A percentile compares a stretch with the other conserved stretches of the same genome.
Evolutionary conservation across 2,888 invertebrate species (phyloP).

Genomic region (Euspilapteryx auroguttella): DNA sequence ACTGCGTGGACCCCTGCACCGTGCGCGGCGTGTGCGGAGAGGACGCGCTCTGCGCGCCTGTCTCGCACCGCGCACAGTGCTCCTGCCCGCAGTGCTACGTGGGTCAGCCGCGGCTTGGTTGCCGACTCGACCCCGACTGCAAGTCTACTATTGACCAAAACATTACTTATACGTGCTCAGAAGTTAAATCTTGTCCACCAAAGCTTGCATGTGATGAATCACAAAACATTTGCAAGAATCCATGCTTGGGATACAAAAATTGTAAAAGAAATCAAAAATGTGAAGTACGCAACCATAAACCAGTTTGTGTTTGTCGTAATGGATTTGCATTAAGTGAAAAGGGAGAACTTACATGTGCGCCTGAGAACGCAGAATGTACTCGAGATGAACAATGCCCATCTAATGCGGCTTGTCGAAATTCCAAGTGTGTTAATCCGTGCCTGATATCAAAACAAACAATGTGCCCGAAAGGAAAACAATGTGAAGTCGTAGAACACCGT

Average conservation of each 20-base stretch:
- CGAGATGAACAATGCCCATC: constrained; percentile 83
- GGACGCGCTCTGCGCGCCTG: constrained; percentile 85
- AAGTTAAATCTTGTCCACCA: constrained; percentile 72
- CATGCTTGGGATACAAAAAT: constrained; percentile 70
- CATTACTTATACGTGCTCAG: constrained; percentile 65
- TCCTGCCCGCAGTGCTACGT: constrained; percentile 87
- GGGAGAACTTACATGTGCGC: constrained; percentile 85
- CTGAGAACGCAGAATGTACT: constrained; percentile 78
- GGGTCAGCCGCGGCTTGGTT: constrained; percentile 79
- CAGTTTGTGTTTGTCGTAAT: constrained; percentile 86
- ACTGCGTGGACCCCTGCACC: constrained; percentile 89
- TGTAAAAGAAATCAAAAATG: constrained; percentile 86
- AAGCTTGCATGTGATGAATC: constrained; percentile 71
- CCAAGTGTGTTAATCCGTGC: constrained; percentile 87
- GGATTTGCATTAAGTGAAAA: constrained; percentile 86
- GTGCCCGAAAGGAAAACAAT: constrained; percentile 82
- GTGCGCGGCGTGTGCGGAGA: constrained; percentile 86
- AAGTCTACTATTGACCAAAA: constrained; percentile 64
- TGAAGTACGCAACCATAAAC: constrained; percentile 81
- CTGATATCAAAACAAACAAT: constrained; percentile 64
- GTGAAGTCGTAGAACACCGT: constrained; percentile 85
- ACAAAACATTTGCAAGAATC: constrained; percentile 77
- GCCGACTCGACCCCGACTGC: constrained; percentile 80
- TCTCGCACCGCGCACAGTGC: constrained; percentile 83
- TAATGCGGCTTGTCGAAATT: constrained; percentile 81